Evolutionary conservation across 1,140 invertebrate species (phyloP).

Genomic region (Calosoma granatense): DNA sequence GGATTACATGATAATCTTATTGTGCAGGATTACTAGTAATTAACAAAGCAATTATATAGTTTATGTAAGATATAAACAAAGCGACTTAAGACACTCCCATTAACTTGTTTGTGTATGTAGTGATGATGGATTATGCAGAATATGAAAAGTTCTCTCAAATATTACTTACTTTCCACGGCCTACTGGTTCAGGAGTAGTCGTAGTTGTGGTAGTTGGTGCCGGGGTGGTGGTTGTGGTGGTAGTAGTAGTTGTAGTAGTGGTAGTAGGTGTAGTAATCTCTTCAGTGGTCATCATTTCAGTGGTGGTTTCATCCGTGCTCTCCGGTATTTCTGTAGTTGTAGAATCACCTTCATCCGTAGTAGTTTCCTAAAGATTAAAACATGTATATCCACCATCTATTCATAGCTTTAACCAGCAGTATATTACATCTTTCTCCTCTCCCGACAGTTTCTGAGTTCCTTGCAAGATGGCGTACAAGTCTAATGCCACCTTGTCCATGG

Average conservation of each 20-base stretch:
- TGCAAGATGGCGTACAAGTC: conserved; percentile 67
- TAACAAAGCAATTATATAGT: too few relatives aligned
- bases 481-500: conserved; percentile 70
- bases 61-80: too few relatives aligned
- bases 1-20: too few relatives aligned
- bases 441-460: conserved; percentile 62
- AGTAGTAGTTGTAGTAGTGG: conserved; percentile 38
- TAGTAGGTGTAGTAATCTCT: conserved; percentile 34
- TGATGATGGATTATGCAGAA: too few relatives aligned
- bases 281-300: conserved; percentile 31
- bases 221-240: conserved; percentile 49
- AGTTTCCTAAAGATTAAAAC: neutral
- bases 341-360: conserved; percentile 12
- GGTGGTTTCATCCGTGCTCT: conserved; percentile 30
- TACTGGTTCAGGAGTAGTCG: conserved; percentile 36
- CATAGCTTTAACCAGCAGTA: neutral
- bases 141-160: too few relatives aligned
- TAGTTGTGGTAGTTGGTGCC: conserved; percentile 38
- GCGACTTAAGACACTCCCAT: too few relatives aligned
- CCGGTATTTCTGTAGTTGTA: conserved; percentile 25
- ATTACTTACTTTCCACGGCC: conserved; percentile 38
- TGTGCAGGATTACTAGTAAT: too few relatives aligned
- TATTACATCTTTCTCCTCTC: conserved; percentile 39
- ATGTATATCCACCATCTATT: neutral
- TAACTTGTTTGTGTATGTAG: too few relatives aligned